Evolutionary conservation across 2,888 invertebrate genomes (phyloP), one percentile per base, ranked within the genome.

Genomic region (Flexamia atlantica): DNA sequence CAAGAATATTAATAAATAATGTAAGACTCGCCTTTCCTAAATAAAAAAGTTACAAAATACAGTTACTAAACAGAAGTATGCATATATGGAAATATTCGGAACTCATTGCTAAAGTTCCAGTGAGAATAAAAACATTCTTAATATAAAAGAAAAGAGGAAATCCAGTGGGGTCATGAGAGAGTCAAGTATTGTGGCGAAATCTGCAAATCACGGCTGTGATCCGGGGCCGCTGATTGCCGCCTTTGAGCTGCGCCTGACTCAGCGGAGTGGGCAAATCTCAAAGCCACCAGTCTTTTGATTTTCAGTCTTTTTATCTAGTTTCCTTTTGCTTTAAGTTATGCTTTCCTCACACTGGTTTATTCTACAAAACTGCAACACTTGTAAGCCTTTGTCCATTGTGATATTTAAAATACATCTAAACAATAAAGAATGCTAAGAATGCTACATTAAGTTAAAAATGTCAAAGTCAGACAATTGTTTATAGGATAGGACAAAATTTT

Each of bases 231-330:
- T 60, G n/a, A n/a, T 17, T 50, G 50, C 3, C 5, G 50, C n/a
- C 50, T 2, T 23, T 57, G 64, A 4, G 25, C 64, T 28, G 64
- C 9, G n/a, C n/a, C n/a, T n/a, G n/a, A n/a, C 7, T 64, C 64
- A 28, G 64, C 64, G 14, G 20, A 28, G 23, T 57, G 28, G 64
- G 30, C 20, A 53, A 23, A 53, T n/a, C 53, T 53, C 53, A 53
- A 53, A 53, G 53, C 53, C 53, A 30, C 64, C 28, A 64, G 1
- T 64, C 64, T 64, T 64, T 64, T 64, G 64, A 64, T 64, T 64
- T 14, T 0, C 1, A 64, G 12, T 30, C 64, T 64, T 64, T 57
- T 57, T 64, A 20, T 23, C 23, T 53, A 64, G 64, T 64, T 64
- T 64, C 64, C 64, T 64, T 64, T 64, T 64, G 64, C 3, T 28